Evolutionary conservation across 2,888 invertebrate genomes (phyloP).

Genomic region (Drosophila mimica): DNA sequence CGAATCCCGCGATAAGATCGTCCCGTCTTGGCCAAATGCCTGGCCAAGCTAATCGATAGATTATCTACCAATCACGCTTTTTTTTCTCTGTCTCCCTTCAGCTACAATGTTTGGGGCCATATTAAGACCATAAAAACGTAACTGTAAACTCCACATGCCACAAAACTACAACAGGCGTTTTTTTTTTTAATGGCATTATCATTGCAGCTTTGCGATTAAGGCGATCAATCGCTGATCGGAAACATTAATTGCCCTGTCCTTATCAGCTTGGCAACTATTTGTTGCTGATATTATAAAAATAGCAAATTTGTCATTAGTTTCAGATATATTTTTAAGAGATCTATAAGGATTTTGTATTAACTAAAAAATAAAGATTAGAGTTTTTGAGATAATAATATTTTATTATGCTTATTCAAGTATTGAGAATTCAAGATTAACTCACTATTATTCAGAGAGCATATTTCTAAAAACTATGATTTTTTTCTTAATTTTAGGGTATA

Average conservation of each 20-base stretch:
- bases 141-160: background rate
- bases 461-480: too few species aligned
- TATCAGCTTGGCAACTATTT: constrained; percentile 44
- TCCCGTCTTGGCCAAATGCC: constrained; percentile 24
- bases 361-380: too few species aligned
- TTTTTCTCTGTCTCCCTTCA: background rate
- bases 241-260: constrained; percentile 22
- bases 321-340: too few species aligned
- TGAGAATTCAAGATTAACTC: too few species aligned
- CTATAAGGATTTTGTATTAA: too few species aligned
- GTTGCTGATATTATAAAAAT: background rate
- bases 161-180: background rate
- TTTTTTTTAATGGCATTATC: constrained; percentile 53
- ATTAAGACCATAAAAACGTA: constrained; percentile 8
- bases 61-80: constrained; percentile 26
- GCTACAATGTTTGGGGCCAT: constrained; percentile 30
- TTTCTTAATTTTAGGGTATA: too few species aligned
- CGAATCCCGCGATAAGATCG: constrained; percentile 31
- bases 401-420: too few species aligned
- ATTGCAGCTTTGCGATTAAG: background rate
- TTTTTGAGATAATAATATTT: too few species aligned
- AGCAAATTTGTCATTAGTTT: too few species aligned
- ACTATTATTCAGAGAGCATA: too few species aligned
- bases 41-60: constrained; percentile 37
- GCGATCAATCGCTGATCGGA: constrained; percentile 12